These are phyloP conservation scores for Noctua janthina DNA, from an alignment of 2,888 invertebrate genomes.

Conservation along the genomic window DNA sequence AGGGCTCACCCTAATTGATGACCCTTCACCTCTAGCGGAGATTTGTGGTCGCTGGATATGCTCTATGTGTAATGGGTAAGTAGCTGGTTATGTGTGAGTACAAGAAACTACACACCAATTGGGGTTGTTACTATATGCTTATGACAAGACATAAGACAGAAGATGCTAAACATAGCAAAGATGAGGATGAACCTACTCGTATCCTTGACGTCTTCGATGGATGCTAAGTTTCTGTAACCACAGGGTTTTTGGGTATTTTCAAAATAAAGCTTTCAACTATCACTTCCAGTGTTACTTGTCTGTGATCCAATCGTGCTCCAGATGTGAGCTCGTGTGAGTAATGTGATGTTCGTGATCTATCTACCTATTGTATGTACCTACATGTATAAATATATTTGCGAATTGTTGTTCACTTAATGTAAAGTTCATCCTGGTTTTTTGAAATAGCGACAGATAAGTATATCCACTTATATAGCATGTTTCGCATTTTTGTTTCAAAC, in stretches of 20 bases:
- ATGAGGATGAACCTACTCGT: background rate
- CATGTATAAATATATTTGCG: background rate
- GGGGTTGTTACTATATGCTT: background rate
- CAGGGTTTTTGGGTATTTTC: background rate
- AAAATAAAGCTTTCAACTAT: background rate
- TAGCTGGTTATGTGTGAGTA: background rate
- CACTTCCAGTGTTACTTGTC: conserved; percentile 49
- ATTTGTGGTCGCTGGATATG: conserved; percentile 62
- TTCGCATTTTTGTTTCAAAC: no score
- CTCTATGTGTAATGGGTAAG: background rate
- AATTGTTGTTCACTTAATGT: conserved; percentile 5
- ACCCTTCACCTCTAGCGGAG: conserved; percentile 70
- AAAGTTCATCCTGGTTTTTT: background rate
- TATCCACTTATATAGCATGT: no score
- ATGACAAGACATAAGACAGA: background rate
- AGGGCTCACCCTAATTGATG: conserved; percentile 80
- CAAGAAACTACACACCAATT: background rate
- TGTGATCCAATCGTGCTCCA: conserved; percentile 57
- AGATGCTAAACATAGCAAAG: background rate
- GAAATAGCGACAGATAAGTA: no score
- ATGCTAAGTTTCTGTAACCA: background rate
- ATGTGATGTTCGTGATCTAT: conserved; percentile 61
- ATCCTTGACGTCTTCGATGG: background rate
- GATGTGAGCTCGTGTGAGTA: conserved; percentile 72
- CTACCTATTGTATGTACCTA: conserved; percentile 11